Base-by-base conservation (phyloP, 2,888 invertebrate species). In the Mamestra brassicae region DNA sequence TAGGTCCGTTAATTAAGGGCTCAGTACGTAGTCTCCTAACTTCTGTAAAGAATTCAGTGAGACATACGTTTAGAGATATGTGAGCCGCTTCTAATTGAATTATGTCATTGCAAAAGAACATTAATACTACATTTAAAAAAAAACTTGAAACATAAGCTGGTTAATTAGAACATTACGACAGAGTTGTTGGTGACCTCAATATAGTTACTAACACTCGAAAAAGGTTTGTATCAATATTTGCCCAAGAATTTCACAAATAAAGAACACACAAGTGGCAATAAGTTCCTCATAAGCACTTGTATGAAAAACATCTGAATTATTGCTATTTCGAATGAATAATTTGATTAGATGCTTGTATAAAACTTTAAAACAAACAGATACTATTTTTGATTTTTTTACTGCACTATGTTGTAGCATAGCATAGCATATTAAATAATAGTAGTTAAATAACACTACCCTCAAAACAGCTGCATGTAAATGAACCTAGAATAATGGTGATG, bases 241-340 rank as follows among this genome's bases (percentile, higher is more conserved):
- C n/a, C 8, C 7, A 66, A 78, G 57, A 80, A 69, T 69, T 69
- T 50, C 50, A 47, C 60, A 61, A 68, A 74, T 78, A 65, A n/a
- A 38, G 17, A 68, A 52, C 10, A 58, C 7, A 36, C 36, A 26
- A 26, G 26, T 38, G 0, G 11, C 7, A 38, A 42, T 34, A 70
- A 45, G 13, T 54, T 4, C 10, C 17, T 52, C 11, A 52, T 42
- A 52, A 38, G 54, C 11, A 52, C 15, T 10, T 5, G 3, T 15
- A 61, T 7, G n/a, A 13, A 52, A 75, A 60, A 78, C 10, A 54
- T 54, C 15, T n/a, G 17, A 61, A 71, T 42, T 8, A 5, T 17
- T 55, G 54, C n/a, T 42, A 54, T 58, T 73, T 58, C 1, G 11
- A 57, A 71, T 42, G 8, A 64, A 45, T 36, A 13, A 45, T 45